Conservation (phyloP, 2,797 vertebrate genomes). For the Pterois miles region DNA sequence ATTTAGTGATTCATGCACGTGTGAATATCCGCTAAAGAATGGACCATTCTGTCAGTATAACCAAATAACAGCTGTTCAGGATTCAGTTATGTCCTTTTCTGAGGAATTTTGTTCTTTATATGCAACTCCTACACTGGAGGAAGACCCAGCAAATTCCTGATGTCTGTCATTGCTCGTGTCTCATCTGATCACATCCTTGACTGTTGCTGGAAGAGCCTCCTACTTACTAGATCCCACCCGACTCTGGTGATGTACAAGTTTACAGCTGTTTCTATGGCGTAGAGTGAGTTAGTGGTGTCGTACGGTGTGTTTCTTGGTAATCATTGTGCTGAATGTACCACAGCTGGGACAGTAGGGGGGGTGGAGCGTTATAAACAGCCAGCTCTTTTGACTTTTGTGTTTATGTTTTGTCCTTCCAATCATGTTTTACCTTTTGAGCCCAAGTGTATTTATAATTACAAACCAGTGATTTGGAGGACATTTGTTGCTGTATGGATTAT, state of each 20-base stretch:
- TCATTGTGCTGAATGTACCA: slow-evolving; percentile 54
- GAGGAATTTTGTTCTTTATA: slow-evolving; percentile 2
- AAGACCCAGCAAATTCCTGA: slow-evolving; percentile 3
- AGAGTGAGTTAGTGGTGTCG: slow-evolving; percentile 46
- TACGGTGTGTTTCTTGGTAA: slow-evolving; percentile 38
- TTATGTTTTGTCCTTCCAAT: slow-evolving; percentile 35
- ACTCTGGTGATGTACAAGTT: slow-evolving; percentile 53
- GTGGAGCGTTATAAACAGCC: neutral
- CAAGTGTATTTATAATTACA: slow-evolving; percentile 28
- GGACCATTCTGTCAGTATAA: slow-evolving; percentile 8
- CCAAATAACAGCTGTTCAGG: slow-evolving; percentile 38
- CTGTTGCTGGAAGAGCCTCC: slow-evolving; percentile 20
- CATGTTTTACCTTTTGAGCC: slow-evolving; percentile 34
- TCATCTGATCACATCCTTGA: slow-evolving; percentile 18
- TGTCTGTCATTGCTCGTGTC: slow-evolving; percentile 6
- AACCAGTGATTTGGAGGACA: slow-evolving; percentile 15
- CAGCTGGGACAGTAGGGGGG: slow-evolving; percentile 9
- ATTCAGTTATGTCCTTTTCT: slow-evolving; percentile 17
- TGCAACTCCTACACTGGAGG: slow-evolving; percentile 31
- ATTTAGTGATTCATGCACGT: neutral
- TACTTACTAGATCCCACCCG: slow-evolving; percentile 3
- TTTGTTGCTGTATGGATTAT: slow-evolving; percentile 8
- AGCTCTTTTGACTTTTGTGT: slow-evolving; percentile 20
- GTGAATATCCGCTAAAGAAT: neutral
- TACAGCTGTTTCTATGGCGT: slow-evolving; percentile 65